These are phyloP conservation scores for Mimachlamys varia DNA, from an alignment of 2,888 invertebrate species.

Conservation along the genomic window DNA sequence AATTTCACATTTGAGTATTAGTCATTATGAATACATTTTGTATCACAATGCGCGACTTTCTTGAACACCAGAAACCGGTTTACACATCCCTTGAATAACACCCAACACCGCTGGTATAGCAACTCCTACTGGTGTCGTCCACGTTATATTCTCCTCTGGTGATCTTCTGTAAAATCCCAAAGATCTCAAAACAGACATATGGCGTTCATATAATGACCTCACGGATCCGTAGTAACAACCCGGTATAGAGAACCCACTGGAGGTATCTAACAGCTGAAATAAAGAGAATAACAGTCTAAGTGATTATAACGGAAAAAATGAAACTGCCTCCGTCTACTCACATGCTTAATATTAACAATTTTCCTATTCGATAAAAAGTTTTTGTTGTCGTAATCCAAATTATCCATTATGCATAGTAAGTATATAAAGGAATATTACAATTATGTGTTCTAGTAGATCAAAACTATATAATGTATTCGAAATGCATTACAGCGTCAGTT, in stretches of 20 bases:
- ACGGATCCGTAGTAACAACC: neutral
- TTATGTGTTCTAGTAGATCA: too few species aligned
- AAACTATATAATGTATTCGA: too few species aligned
- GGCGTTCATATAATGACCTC: slow-evolving; percentile 39
- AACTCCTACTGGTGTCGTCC: slow-evolving; percentile 16
- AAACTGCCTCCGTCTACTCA: too few species aligned
- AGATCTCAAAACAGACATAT: slow-evolving; percentile 38
- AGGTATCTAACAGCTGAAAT: neutral
- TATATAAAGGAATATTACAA: too few species aligned
- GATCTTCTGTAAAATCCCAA: slow-evolving; percentile 47
- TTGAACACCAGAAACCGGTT: slow-evolving; percentile 17
- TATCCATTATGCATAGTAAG: too few species aligned
- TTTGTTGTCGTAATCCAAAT: too few species aligned
- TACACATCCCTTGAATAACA: neutral
- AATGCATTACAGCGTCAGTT: too few species aligned
- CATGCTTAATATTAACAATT: too few species aligned
- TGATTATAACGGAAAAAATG: too few species aligned
- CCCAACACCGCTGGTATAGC: neutral
- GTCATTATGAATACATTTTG: too few species aligned
- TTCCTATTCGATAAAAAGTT: too few species aligned
- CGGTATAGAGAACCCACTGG: neutral
- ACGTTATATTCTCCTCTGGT: slow-evolving; percentile 36
- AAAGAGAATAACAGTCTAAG: neutral
- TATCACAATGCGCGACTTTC: neutral
- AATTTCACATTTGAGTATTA: too few species aligned